Base-by-base conservation (phyloP, 2,113 vertebrate genomes). In the Eleginops maclovinus region DNA sequence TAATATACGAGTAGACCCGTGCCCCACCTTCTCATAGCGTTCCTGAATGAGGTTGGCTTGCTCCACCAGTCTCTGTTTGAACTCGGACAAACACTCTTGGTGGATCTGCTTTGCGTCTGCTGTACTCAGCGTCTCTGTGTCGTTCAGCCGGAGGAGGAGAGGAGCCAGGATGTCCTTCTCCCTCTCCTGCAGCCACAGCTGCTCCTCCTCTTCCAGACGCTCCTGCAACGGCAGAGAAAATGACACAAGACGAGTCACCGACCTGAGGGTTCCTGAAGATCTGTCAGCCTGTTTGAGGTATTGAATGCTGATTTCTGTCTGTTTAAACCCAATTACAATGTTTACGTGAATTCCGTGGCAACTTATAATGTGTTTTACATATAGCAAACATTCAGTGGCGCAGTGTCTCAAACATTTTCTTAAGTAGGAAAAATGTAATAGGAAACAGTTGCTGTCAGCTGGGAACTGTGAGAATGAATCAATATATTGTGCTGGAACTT, bases 161-260 rank as follows among this genome's bases (percentile, higher is more conserved):
- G 95, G 95, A 2, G 94, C 94, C 91, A 98, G 72, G 67, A 95
- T 90, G 88, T 98, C 96, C 50, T 92, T 75, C 24, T 95, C 91
- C 77, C 90, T 82, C 72, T 93, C 89, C 54, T 93, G 79, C 71
- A 91, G 87, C 60, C 78, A 82, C 19, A 50, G 4, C 26, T 89
- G 85, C 50, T 96, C 94, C 84, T 96, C 94, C 0, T 81, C 78
- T 44, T 75, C 69, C 43, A 84, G 21, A 0, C 78, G 90, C 61
- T 95, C 92, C 96, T 97, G 70, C 61, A 40, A 7, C 21, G 12
- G 15, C 63, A 58, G 7, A 28, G 22, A 44, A 14, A 44, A 0
- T 8, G 26, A 70, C 40, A 58, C 15, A 31, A 11, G 15, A 44
- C 1, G 14, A n/a, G n/a, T 16, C 36, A 53, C 4, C 16, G 1